Evolutionary conservation across 2,888 invertebrate species (phyloP).

Genomic region (Drosophila subsilvestris): DNA sequence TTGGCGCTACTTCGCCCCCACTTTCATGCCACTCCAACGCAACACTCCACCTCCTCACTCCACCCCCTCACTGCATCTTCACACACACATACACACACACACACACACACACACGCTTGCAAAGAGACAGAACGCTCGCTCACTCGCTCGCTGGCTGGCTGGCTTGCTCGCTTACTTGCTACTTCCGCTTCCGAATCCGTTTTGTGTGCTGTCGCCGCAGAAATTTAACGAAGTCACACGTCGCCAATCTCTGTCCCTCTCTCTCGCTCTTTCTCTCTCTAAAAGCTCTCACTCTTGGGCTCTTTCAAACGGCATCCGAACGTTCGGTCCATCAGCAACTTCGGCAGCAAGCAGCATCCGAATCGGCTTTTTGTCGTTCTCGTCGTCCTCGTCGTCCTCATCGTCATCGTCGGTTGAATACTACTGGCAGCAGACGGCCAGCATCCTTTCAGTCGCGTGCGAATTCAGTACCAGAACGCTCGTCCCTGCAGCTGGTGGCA

Average conservation of each 20-base stretch:
- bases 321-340: not conserved
- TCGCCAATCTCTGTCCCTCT: constrained; percentile 38
- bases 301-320: constrained; percentile 1
- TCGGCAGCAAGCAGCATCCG: constrained; percentile 30
- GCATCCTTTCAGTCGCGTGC: constrained; percentile 59
- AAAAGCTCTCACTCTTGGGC: constrained; percentile 26
- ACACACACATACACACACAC: constrained; percentile 6
- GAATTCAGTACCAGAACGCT: constrained; percentile 71
- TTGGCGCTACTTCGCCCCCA: constrained; percentile 71
- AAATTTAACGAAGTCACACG: constrained; percentile 80
- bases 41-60: constrained; percentile 34
- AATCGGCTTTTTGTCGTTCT: constrained; percentile 8
- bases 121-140: constrained; percentile 26
- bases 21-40: constrained; percentile 41
- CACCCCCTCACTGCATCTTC: not conserved
- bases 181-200: constrained; percentile 79
- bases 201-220: constrained; percentile 80
- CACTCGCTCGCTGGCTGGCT: constrained; percentile 36
- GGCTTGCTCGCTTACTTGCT: constrained; percentile 76
- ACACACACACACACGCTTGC: not conserved
- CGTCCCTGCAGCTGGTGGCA: constrained; percentile 63
- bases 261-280: constrained; percentile 31
- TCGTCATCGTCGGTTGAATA: constrained; percentile 4
- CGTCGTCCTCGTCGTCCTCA: constrained; percentile 20
- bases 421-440: constrained; percentile 23